These are phyloP conservation scores for Atherinosoma microstoma DNA, from an alignment of 2,797 vertebrate genomes.

Conservation along the genomic window DNA sequence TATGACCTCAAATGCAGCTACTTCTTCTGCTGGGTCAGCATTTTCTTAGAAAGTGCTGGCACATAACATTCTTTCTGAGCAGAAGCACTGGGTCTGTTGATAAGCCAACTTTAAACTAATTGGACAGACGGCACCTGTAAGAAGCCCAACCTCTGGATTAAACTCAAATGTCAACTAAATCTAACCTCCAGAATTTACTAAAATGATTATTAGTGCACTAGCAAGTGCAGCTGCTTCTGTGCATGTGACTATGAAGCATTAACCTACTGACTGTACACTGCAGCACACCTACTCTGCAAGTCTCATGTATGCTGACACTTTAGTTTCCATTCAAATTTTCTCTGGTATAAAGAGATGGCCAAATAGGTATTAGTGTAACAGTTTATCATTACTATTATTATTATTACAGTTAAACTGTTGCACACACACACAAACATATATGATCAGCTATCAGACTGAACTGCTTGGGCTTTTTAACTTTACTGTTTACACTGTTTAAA, in stretches of 20 bases:
- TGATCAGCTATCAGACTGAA: background rate
- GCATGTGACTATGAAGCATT: conserved; percentile 7
- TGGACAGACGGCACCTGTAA: conserved; percentile 64
- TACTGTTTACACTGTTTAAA: background rate
- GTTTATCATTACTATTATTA: background rate
- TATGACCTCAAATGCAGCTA: conserved; percentile 68
- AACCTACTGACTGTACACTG: conserved; percentile 16
- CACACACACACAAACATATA: background rate
- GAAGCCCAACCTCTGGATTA: conserved; percentile 58
- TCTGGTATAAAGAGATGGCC: conserved; percentile 12
- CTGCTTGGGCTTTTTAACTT: background rate
- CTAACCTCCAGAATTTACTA: conserved; percentile 52
- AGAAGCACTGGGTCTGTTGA: conserved; percentile 62
- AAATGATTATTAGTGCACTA: conserved; percentile 34
- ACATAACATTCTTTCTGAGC: conserved; percentile 63
- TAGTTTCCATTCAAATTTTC: conserved; percentile 20
- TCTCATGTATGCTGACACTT: conserved; percentile 6
- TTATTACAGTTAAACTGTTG: background rate
- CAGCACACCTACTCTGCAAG: conserved; percentile 9
- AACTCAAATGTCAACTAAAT: conserved; percentile 63
- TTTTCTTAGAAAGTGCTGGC: conserved; percentile 69
- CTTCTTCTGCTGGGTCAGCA: conserved; percentile 69
- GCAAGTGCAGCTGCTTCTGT: background rate
- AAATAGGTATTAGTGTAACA: background rate
- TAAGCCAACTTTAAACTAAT: conserved; percentile 77